Conservation (phyloP, 2,888 invertebrate genomes). For the Amphimallon solstitiale region DNA sequence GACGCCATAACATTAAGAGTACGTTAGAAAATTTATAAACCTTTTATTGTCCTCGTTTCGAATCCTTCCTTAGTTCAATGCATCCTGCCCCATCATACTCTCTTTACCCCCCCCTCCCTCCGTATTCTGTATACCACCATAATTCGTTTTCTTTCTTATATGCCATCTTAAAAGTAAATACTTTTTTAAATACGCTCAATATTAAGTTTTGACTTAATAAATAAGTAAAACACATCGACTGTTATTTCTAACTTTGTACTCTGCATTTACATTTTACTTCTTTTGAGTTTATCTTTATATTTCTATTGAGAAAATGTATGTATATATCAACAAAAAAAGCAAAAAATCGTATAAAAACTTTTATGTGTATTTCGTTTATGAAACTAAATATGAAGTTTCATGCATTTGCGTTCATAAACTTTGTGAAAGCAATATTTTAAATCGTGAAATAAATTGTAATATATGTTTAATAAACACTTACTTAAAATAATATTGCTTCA, state of each 20-base stretch:
- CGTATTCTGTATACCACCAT: too few relatives aligned
- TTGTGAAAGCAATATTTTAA: too few relatives aligned
- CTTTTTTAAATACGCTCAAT: not conserved
- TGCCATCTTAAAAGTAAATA: not conserved
- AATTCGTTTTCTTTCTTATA: not conserved
- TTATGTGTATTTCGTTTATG: too few relatives aligned
- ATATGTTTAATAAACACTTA: too few relatives aligned
- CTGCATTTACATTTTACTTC: not conserved
- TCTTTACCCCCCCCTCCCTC: too few relatives aligned
- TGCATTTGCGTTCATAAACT: too few relatives aligned
- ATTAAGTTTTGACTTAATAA: not conserved
- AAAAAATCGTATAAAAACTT: too few relatives aligned
- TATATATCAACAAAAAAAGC: not conserved
- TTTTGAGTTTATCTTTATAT: not conserved
- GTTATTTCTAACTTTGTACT: not conserved
- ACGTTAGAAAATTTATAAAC: constrained; percentile 3
- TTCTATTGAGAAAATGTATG: not conserved
- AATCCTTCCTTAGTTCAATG: not conserved
- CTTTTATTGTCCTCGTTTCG: not conserved
- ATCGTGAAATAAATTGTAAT: too few relatives aligned
- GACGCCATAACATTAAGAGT: constrained; percentile 56
- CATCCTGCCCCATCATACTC: too few relatives aligned
- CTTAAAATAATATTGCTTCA: too few relatives aligned
- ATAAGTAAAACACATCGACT: constrained; percentile 2
- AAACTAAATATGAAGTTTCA: too few relatives aligned